Evolutionary conservation across 1,140 invertebrate genomes (phyloP).

Genomic region (Eriosoma lanigerum): DNA sequence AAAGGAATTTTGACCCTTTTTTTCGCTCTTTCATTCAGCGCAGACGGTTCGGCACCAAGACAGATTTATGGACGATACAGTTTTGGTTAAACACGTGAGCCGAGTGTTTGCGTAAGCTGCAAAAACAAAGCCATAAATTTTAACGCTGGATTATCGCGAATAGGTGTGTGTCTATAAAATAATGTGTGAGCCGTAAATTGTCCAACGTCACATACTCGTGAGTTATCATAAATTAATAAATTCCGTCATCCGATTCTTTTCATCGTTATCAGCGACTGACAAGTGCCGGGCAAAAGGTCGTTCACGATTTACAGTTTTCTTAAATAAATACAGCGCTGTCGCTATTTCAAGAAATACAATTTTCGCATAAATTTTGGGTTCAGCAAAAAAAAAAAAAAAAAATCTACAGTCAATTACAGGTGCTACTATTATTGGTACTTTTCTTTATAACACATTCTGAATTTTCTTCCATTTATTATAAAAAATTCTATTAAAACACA

Average conservation of each 20-base stretch:
- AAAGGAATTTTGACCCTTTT: conserved; percentile 41
- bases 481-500: too few species aligned
- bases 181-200: not conserved
- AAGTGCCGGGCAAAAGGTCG: not conserved
- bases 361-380: not conserved
- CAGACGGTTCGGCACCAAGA: conserved; percentile 35
- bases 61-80: conserved; percentile 22
- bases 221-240: not conserved
- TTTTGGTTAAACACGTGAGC: not conserved
- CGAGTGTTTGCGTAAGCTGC: conserved; percentile 41
- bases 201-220: not conserved
- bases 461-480: too few species aligned
- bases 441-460: too few species aligned
- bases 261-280: not conserved
- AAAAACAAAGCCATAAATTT: conserved; percentile 44
- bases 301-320: conserved; percentile 12
- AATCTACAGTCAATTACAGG: too few species aligned
- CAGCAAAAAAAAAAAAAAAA: too few species aligned
- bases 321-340: not conserved
- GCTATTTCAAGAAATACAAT: not conserved
- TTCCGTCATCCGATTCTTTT: not conserved
- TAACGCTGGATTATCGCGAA: conserved; percentile 12
- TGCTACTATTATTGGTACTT: too few species aligned
- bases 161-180: not conserved
- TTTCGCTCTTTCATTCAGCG: not conserved